phyloP scores from a whole-genome alignment of 2,888 invertebrate genomes.

The Leptopilina myrica region DNA sequence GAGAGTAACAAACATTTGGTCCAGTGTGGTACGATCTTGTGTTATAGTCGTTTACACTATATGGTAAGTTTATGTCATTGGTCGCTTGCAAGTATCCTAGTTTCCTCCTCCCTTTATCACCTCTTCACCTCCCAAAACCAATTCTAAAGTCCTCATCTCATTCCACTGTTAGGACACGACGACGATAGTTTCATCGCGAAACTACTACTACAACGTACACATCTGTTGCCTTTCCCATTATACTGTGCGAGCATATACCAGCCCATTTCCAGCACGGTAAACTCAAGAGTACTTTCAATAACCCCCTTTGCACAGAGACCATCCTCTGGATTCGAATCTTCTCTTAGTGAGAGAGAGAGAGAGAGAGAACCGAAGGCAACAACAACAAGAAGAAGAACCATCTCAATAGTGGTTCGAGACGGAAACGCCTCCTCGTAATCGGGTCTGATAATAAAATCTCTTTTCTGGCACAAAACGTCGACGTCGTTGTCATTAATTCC shows the following conservation, averaged over 20 bases:
- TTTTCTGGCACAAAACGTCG: slow-evolving; percentile 41
- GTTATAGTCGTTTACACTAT: slow-evolving; percentile 63
- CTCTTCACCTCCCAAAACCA: slow-evolving; percentile 1
- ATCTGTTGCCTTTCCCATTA: slow-evolving; percentile 68
- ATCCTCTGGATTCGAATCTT: slow-evolving; percentile 1
- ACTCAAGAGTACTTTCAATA: slow-evolving; percentile 42
- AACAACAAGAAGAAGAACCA: slow-evolving; percentile 25
- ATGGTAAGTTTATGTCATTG: slow-evolving; percentile 63
- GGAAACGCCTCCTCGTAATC: slow-evolving; percentile 34
- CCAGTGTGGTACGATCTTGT: slow-evolving; percentile 6
- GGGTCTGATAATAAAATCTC: slow-evolving; percentile 40
- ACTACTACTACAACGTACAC: slow-evolving; percentile 49
- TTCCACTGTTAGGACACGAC: slow-evolving; percentile 47
- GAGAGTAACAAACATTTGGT: slow-evolving; percentile 4
- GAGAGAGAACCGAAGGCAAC: slow-evolving; percentile 27
- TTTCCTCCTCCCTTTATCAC: slow-evolving; percentile 30
- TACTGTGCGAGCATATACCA: slow-evolving; percentile 43
- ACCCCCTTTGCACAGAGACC: not conserved
- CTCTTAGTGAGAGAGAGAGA: not conserved
- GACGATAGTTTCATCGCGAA: slow-evolving; percentile 66
- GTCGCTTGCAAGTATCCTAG: slow-evolving; percentile 42
- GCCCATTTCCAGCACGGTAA: slow-evolving; percentile 36
- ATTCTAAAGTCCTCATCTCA: slow-evolving; percentile 38
- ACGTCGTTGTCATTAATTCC: slow-evolving; percentile 26
- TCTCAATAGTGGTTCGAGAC: slow-evolving; percentile 26